Evolutionary conservation across 2,113 vertebrate species (phyloP).

Genomic region (Sprattus sprattus): DNA sequence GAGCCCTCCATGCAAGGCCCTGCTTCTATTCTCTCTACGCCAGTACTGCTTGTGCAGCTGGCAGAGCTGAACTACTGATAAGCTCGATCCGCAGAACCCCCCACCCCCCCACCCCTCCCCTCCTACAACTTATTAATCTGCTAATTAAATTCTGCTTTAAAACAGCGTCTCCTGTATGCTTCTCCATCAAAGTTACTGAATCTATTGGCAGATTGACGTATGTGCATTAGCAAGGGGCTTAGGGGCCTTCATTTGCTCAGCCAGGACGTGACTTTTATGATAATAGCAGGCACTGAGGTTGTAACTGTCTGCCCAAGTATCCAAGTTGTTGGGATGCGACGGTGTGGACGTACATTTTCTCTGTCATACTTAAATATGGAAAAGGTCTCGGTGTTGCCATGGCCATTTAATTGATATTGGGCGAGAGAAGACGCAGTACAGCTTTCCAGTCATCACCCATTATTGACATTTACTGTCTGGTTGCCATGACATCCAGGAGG

Average conservation of each 20-base stretch:
- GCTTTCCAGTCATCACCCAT: too few species aligned
- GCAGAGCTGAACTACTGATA: conserved; percentile 2
- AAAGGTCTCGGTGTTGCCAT: background rate
- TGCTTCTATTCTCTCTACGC: background rate
- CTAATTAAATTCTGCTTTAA: conserved; percentile 5
- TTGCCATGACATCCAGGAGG: background rate
- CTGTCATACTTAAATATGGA: background rate
- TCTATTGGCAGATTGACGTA: background rate
- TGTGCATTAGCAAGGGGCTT: background rate
- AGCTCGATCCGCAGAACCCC: background rate
- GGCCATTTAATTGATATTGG: background rate
- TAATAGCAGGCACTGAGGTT: background rate
- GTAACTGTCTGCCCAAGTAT: background rate
- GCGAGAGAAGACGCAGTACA: too few species aligned
- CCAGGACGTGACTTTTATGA: conserved; percentile 4
- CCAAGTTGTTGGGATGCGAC: background rate
- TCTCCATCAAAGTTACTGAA: background rate
- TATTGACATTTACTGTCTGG: background rate
- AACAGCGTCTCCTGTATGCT: background rate
- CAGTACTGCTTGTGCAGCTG: background rate
- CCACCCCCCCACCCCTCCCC: background rate
- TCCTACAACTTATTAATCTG: background rate
- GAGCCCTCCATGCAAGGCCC: background rate
- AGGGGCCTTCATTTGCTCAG: background rate
- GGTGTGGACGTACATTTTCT: background rate